phyloP scores from a whole-genome alignment of 1,140 invertebrate genomes.

The Calephelis virginiensis region DNA sequence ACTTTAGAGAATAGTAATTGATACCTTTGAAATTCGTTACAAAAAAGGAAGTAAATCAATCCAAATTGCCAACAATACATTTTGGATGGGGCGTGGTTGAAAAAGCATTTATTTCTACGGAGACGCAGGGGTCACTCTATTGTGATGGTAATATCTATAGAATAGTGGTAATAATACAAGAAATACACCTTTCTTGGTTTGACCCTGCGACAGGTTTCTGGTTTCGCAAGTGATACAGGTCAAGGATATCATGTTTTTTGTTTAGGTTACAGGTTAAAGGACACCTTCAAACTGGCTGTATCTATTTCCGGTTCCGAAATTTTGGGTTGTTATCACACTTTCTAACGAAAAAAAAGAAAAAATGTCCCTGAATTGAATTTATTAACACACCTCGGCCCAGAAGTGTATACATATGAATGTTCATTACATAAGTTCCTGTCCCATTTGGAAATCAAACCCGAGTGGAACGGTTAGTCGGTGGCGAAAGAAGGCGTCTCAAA shows the following conservation, averaged over 20 bases:
- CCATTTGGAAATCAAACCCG: too few relatives aligned
- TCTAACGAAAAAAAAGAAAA: too few relatives aligned
- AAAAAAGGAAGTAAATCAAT: conserved; percentile 9
- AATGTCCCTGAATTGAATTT: too few relatives aligned
- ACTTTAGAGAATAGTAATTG: conserved; percentile 3
- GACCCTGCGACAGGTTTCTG: conserved; percentile 10
- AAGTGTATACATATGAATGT: too few relatives aligned
- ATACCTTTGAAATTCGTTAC: conserved; percentile 6
- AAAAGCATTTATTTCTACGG: conserved; percentile 12
- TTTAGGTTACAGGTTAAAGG: too few relatives aligned
- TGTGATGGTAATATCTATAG: conserved; percentile 12
- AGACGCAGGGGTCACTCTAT: conserved; percentile 14
- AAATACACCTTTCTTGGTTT: conserved; percentile 1
- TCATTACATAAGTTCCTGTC: too few relatives aligned
- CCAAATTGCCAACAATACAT: conserved; percentile 9
- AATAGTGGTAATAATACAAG: conserved; percentile 3
- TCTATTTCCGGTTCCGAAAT: too few relatives aligned
- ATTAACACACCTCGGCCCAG: too few relatives aligned
- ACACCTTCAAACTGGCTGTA: too few relatives aligned
- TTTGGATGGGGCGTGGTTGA: conserved; percentile 12
- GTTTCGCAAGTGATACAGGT: conserved; percentile 11
- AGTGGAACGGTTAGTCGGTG: too few relatives aligned
- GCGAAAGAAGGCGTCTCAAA: too few relatives aligned
- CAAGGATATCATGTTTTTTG: conserved; percentile 9
- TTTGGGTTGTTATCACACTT: too few relatives aligned